A percentile compares a stretch with the other conserved stretches of the same genome.
Conservation (phyloP, 2,797 vertebrate species). For the Sciurus carolinensis region DNA sequence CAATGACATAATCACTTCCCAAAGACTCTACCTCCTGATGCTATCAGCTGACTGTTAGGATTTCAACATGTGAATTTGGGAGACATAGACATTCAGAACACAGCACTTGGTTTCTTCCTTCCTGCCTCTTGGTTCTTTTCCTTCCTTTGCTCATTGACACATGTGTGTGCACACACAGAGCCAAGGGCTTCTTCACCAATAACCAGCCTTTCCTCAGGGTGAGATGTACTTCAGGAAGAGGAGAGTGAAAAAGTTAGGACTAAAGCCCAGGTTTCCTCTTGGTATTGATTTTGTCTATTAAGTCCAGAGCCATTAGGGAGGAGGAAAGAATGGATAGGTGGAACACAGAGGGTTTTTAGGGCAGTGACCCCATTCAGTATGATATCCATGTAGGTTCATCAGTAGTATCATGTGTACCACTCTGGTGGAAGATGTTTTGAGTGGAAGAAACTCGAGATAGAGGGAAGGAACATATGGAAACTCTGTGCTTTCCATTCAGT, state of each 20-base stretch:
- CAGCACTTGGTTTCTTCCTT: background rate
- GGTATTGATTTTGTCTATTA: background rate
- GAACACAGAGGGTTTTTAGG: background rate
- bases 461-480: background rate
- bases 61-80: background rate
- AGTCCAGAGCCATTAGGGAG: background rate
- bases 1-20: background rate
- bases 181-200: background rate
- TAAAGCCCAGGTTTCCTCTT: slow-evolving; percentile 15
- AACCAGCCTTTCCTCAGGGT: background rate
- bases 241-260: background rate
- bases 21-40: background rate
- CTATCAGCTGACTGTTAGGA: background rate
- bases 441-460: too few species aligned
- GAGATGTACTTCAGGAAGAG: background rate
- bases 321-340: background rate
- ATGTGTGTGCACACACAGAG: background rate
- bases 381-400: background rate
- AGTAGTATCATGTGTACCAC: background rate
- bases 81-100: background rate
- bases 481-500: background rate
- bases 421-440: background rate
- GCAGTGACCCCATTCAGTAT: background rate
- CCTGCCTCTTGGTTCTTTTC: background rate
- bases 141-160: background rate